Evolutionary conservation across 2,888 invertebrate genomes (phyloP).

Genomic region (Cosmorhoe ocellata): DNA sequence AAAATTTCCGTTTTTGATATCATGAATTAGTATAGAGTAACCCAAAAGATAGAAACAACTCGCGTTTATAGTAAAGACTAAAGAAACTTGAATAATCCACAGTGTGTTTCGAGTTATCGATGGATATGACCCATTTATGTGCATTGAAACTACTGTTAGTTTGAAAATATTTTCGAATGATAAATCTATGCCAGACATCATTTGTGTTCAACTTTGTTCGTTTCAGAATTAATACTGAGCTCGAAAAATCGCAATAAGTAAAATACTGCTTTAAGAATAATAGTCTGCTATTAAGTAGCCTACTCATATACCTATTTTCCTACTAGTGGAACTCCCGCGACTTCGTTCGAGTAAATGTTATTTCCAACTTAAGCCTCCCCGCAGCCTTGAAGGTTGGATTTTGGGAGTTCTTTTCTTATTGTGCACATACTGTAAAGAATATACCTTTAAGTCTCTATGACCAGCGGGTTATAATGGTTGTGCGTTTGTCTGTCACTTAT

Average conservation of each 20-base stretch:
- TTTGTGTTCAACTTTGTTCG: not conserved
- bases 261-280: not conserved
- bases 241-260: not conserved
- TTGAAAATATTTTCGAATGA: slow-evolving; percentile 47
- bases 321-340: too few species aligned
- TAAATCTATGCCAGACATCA: slow-evolving; percentile 15
- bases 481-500: too few species aligned
- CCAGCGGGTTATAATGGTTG: too few species aligned
- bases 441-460: too few species aligned
- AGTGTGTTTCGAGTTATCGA: slow-evolving; percentile 34
- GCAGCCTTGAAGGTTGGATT: too few species aligned
- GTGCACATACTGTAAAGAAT: too few species aligned
- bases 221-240: slow-evolving; percentile 1
- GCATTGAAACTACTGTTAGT: slow-evolving; percentile 41
- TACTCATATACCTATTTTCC: too few species aligned
- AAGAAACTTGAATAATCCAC: slow-evolving; percentile 41
- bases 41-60: slow-evolving; percentile 34
- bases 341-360: too few species aligned
- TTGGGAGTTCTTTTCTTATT: too few species aligned
- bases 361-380: too few species aligned
- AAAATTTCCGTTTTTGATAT: slow-evolving; percentile 43
- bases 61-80: slow-evolving; percentile 29
- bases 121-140: slow-evolving; percentile 48
- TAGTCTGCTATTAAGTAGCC: not conserved
- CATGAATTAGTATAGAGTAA: slow-evolving; percentile 47